A percentile compares a stretch with the other conserved stretches of the same genome.
These are phyloP conservation scores for Oxyteleia sp. DNA, from an alignment of 2,888 invertebrate species.

Conservation along the genomic window DNA sequence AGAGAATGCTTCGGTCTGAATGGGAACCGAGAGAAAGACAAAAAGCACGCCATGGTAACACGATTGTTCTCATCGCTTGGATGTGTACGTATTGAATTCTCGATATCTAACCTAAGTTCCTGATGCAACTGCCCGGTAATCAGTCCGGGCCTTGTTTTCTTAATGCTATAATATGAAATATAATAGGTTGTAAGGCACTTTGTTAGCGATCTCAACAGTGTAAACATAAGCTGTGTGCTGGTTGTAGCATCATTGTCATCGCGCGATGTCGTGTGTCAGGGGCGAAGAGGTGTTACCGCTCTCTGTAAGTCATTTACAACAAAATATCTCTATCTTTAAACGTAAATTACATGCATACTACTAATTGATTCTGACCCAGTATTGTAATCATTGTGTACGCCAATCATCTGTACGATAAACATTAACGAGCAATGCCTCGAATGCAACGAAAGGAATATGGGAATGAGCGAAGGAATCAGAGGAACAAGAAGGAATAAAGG, in stretches of 20 bases:
- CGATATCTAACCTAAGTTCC: conserved; percentile 79
- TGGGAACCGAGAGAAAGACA: conserved; percentile 39
- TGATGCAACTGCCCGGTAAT: conserved; percentile 56
- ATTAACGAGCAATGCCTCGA: too few relatives aligned
- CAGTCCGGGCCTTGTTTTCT: conserved; percentile 35
- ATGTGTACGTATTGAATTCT: conserved; percentile 85
- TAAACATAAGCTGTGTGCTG: conserved; percentile 86
- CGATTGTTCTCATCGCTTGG: conserved; percentile 83
- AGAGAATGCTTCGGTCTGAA: too few relatives aligned
- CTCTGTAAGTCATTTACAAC: conserved; percentile 87
- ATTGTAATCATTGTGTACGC: too few relatives aligned
- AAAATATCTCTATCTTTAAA: conserved; percentile 85
- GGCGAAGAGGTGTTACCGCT: conserved; percentile 87
- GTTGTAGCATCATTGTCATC: conserved; percentile 87
- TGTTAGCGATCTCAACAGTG: conserved; percentile 80
- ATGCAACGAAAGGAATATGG: too few relatives aligned
- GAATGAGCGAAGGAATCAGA: too few relatives aligned
- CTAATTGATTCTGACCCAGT: conserved; percentile 8
- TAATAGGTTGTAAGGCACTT: conserved; percentile 83
- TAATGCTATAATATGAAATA: conserved; percentile 80
- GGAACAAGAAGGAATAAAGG: too few relatives aligned
- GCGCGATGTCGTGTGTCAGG: conserved; percentile 86
- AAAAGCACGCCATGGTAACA: conserved; percentile 77
- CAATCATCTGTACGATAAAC: conserved; percentile 38
- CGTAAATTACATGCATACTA: conserved; percentile 76